Percentiles rank a stretch among this genome's conserved stretches.
Evolutionary conservation across 1,140 invertebrate genomes (phyloP).

Genomic region (Megathymus violae): DNA sequence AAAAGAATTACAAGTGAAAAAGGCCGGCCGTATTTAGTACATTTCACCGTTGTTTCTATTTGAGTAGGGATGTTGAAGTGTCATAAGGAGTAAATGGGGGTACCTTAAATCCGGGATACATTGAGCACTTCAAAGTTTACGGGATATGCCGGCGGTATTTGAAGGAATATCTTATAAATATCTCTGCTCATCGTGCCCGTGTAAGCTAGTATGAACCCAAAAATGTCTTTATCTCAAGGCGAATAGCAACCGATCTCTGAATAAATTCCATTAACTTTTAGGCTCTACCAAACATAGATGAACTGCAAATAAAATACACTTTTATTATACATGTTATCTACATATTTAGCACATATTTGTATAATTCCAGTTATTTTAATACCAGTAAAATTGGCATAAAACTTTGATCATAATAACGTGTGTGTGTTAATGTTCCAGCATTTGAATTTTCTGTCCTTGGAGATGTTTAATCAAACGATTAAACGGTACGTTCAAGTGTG

Average conservation of each 20-base stretch:
- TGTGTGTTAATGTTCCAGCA: too few species aligned
- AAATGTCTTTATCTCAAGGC: conserved; percentile 32
- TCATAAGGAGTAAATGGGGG: conserved; percentile 66
- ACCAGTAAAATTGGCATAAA: too few species aligned
- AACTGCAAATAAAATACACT: too few species aligned
- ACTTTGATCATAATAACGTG: too few species aligned
- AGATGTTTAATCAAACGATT: too few species aligned
- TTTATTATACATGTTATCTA: too few species aligned
- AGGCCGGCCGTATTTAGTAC: conserved; percentile 48
- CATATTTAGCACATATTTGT: too few species aligned
- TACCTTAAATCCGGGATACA: conserved; percentile 58
- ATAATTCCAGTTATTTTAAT: too few species aligned
- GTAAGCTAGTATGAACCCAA: conserved; percentile 24
- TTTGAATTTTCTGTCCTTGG: too few species aligned
- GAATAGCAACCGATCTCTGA: conserved; percentile 9
- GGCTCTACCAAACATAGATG: not conserved
- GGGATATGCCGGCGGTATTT: conserved; percentile 42
- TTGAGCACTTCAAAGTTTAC: conserved; percentile 51
- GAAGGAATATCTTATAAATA: conserved; percentile 45
- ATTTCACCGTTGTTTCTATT: conserved; percentile 69
- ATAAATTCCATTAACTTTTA: conserved; percentile 19
- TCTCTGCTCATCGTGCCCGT: conserved; percentile 24
- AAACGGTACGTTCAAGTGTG: too few species aligned
- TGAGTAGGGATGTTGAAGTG: conserved; percentile 71
- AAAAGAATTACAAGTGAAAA: conserved; percentile 39